Percentiles rank a stretch among this genome's conserved stretches.
These are phyloP conservation scores for Tyrannus savana DNA, from an alignment of 2,113 vertebrate species.

Conservation along the genomic window DNA sequence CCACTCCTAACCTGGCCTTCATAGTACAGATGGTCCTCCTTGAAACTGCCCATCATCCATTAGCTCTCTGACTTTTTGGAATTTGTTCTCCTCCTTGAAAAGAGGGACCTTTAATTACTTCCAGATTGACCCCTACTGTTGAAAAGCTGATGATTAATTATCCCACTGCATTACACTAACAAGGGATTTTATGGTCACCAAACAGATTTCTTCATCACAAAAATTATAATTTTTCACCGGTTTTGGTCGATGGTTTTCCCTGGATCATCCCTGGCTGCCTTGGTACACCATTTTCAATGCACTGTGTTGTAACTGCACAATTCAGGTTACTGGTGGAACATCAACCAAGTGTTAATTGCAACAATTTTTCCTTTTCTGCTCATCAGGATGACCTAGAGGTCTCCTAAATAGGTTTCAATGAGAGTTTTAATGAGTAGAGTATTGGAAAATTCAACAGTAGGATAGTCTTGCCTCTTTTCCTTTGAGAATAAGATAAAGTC, in stretches of 20 bases:
- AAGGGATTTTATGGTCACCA: not conserved
- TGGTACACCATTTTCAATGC: not conserved
- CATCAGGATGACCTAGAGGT: constrained; percentile 86
- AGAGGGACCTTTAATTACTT: constrained; percentile 7
- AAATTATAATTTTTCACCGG: not conserved
- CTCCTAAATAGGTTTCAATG: constrained; percentile 63
- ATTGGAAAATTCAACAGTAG: constrained; percentile 75
- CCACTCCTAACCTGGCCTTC: constrained; percentile 18
- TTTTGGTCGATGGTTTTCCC: not conserved
- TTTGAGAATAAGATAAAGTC: constrained; percentile 74
- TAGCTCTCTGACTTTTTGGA: not conserved
- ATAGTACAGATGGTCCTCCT: not conserved
- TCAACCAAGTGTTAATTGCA: constrained; percentile 84
- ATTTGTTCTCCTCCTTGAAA: not conserved
- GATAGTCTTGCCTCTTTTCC: constrained; percentile 70
- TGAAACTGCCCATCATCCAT: not conserved
- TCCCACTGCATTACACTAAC: not conserved
- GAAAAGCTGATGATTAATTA: constrained; percentile 49
- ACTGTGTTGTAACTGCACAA: not conserved
- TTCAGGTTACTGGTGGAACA: constrained; percentile 79
- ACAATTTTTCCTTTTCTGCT: constrained; percentile 78
- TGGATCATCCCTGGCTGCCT: not conserved
- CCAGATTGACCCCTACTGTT: not conserved
- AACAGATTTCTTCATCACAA: not conserved
- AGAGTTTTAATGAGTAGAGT: constrained; percentile 78